These are phyloP conservation scores for Gobius niger DNA, from an alignment of 2,113 vertebrate genomes.

Conservation along the genomic window DNA sequence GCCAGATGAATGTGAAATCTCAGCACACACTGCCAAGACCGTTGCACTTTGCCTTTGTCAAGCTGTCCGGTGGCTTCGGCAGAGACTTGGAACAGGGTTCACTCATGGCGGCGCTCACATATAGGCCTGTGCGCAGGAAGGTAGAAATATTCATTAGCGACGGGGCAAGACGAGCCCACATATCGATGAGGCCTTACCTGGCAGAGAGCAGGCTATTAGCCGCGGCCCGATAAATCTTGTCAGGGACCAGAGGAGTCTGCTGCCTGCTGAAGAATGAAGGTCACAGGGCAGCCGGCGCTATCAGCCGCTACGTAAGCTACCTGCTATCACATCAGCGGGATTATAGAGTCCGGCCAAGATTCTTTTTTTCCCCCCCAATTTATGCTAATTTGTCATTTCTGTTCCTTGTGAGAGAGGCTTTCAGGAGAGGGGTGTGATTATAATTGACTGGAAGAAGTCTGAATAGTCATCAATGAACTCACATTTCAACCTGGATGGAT, in stretches of 20 bases:
- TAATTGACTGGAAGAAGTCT: background rate
- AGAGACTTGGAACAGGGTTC: conserved; percentile 1
- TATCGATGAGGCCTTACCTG: conserved; percentile 77
- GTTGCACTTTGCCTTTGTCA: background rate
- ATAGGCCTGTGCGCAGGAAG: conserved; percentile 7
- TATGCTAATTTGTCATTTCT: conserved; percentile 62
- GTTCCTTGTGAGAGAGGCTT: background rate
- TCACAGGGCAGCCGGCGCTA: conserved; percentile 70
- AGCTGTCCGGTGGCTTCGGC: conserved; percentile 6
- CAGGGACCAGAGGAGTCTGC: conserved; percentile 60
- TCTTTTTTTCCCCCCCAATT: conserved; percentile 10
- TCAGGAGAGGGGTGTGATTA: background rate
- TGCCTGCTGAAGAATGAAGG: conserved; percentile 79
- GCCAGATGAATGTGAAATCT: too few species aligned
- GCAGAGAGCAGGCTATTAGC: conserved; percentile 72
- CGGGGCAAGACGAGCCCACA: conserved; percentile 61
- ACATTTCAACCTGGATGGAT: too few species aligned
- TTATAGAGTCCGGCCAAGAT: conserved; percentile 58
- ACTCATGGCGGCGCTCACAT: background rate
- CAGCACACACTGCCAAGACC: background rate
- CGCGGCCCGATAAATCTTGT: conserved; percentile 80
- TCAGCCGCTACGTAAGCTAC: conserved; percentile 52
- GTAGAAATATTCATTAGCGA: conserved; percentile 74
- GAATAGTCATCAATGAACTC: too few species aligned
- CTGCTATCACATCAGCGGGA: conserved; percentile 70